Conservation (phyloP, 1,140 invertebrate species). For the Papilio glaucus region DNA sequence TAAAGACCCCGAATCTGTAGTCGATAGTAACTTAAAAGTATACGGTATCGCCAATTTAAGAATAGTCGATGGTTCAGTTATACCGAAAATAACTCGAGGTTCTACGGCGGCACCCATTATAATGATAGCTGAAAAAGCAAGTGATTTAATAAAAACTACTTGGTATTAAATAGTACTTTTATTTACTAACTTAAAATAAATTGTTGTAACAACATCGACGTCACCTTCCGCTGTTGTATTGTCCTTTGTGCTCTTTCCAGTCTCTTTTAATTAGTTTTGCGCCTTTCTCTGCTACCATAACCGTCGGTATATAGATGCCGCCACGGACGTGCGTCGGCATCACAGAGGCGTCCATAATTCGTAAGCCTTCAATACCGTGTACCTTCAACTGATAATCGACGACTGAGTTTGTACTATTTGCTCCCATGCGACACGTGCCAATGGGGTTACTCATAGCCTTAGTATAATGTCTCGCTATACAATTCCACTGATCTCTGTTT, state of each 20-base stretch:
- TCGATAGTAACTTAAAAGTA: constrained; percentile 88
- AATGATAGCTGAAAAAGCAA: constrained; percentile 95
- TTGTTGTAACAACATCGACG: neutral
- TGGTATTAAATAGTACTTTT: constrained; percentile 81
- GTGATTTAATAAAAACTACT: constrained; percentile 90
- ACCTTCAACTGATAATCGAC: constrained; percentile 83
- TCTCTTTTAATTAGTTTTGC: constrained; percentile 73
- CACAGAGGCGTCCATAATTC: constrained; percentile 82
- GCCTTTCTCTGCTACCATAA: constrained; percentile 84
- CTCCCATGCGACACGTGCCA: constrained; percentile 86
- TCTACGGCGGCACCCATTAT: constrained; percentile 89
- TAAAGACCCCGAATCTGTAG: constrained; percentile 88
- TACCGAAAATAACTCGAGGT: constrained; percentile 88
- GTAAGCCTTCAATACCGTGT: constrained; percentile 76
- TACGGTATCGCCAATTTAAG: constrained; percentile 88
- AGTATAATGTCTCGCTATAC: constrained; percentile 87
- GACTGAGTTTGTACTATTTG: constrained; percentile 80
- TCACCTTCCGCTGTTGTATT: constrained; percentile 56
- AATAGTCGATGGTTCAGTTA: constrained; percentile 91
- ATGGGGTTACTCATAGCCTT: constrained; percentile 85
- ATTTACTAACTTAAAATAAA: constrained; percentile 46
- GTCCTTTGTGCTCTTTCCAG: constrained; percentile 74
- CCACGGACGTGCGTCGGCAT: constrained; percentile 81
- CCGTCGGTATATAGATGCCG: constrained; percentile 78
- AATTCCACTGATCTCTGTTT: constrained; percentile 85